phyloP scores from a whole-genome alignment of 2,113 vertebrate genomes.

The Lanius collurio region DNA sequence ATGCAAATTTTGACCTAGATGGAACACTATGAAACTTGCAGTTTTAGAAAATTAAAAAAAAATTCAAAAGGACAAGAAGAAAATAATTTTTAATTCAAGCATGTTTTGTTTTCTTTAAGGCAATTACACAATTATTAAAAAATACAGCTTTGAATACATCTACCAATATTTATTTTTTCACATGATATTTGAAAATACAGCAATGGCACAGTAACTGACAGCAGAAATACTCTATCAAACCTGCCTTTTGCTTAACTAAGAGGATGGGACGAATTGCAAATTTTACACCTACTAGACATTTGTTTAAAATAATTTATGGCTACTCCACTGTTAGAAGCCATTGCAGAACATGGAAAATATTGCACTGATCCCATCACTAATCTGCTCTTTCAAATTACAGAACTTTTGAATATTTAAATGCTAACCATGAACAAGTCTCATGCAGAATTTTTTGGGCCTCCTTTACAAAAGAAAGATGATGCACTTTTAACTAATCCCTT shows the following conservation, averaged over 20 bases:
- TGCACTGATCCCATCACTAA: neutral
- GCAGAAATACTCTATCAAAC: neutral
- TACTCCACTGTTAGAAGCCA: neutral
- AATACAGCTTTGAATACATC: neutral
- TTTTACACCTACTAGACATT: neutral
- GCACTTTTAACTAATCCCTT: neutral
- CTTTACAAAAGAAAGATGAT: neutral
- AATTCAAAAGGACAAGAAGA: neutral
- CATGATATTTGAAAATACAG: neutral
- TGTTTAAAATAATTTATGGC: neutral
- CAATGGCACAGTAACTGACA: neutral
- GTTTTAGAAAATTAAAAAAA: neutral
- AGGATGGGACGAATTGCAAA: neutral
- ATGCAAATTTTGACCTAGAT: conserved; percentile 29
- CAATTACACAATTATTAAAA: neutral
- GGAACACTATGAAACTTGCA: neutral
- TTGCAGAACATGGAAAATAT: neutral
- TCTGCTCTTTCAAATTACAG: neutral
- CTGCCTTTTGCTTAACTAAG: neutral
- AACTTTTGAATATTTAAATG: neutral
- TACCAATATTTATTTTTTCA: neutral
- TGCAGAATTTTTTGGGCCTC: neutral
- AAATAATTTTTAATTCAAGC: neutral
- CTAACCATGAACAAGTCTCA: neutral
- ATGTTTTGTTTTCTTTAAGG: neutral